A percentile compares a stretch with the other conserved stretches of the same genome.
Conservation (phyloP, 2,888 invertebrate species). For the Gari tellinella region DNA sequence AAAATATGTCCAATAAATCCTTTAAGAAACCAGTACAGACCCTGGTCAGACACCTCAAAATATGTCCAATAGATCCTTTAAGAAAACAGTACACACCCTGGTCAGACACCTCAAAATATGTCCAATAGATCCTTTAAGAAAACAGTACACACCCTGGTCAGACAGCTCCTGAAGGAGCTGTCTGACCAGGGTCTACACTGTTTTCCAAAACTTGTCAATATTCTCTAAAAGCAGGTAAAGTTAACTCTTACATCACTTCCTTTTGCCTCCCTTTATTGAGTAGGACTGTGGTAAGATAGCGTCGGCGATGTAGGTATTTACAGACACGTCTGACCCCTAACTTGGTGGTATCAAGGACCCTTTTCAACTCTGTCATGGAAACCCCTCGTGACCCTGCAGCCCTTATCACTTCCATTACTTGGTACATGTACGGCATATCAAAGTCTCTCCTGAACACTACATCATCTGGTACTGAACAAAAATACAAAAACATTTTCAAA, state of each 20-base stretch:
- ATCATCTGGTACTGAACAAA: slow-evolving; percentile 21
- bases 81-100: too few species aligned
- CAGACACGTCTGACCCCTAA: slow-evolving; percentile 71
- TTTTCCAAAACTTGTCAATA: too few species aligned
- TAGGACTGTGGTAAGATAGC: slow-evolving; percentile 42
- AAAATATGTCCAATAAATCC: too few species aligned
- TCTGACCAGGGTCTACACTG: too few species aligned
- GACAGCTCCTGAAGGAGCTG: too few species aligned
- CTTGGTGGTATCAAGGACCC: slow-evolving; percentile 67
- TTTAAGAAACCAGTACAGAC: too few species aligned
- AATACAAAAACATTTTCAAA: neutral
- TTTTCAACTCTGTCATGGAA: slow-evolving; percentile 83
- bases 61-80: too few species aligned
- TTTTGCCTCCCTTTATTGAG: slow-evolving; percentile 56
- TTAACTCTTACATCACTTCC: slow-evolving; percentile 46
- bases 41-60: too few species aligned
- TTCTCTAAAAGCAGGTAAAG: neutral
- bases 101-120: too few species aligned
- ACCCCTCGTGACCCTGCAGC: slow-evolving; percentile 86
- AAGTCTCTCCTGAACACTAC: slow-evolving; percentile 34
- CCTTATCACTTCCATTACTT: slow-evolving; percentile 86
- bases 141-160: too few species aligned
- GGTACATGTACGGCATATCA: slow-evolving; percentile 84
- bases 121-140: too few species aligned
- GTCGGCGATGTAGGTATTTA: slow-evolving; percentile 34